A percentile compares a stretch with the other conserved stretches of the same genome.
These are phyloP conservation scores for Tortricodes alternella DNA, from an alignment of 2,888 invertebrate species.

Conservation along the genomic window DNA sequence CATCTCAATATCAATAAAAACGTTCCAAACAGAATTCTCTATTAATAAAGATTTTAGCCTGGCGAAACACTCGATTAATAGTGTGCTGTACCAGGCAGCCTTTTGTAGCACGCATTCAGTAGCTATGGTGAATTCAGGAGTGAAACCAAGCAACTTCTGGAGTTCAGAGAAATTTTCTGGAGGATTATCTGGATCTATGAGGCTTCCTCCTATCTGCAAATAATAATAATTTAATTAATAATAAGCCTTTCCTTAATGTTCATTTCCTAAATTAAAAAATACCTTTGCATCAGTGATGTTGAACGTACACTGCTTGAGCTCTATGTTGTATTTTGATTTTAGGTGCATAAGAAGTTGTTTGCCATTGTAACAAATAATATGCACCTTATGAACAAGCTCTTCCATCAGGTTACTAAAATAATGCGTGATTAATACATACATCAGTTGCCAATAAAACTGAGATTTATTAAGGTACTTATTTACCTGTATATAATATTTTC, in stretches of 20 bases:
- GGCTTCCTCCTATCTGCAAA: slow-evolving; percentile 62
- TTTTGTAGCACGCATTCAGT: slow-evolving; percentile 59
- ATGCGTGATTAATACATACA: not conserved
- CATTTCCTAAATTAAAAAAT: no score
- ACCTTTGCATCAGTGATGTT: slow-evolving; percentile 60
- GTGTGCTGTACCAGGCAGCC: slow-evolving; percentile 54
- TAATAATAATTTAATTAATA: not conserved
- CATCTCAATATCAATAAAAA: slow-evolving; percentile 74
- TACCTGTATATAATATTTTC: slow-evolving; percentile 41
- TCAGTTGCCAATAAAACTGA: no score
- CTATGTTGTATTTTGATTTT: slow-evolving; percentile 44
- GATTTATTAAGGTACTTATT: no score
- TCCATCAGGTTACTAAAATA: slow-evolving; percentile 46
- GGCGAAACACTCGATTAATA: slow-evolving; percentile 48
- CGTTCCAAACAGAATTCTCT: slow-evolving; percentile 58
- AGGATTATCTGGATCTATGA: slow-evolving; percentile 69
- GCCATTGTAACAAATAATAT: slow-evolving; percentile 64
- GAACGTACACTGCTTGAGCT: slow-evolving; percentile 37
- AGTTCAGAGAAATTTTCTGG: slow-evolving; percentile 61
- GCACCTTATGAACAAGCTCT: slow-evolving; percentile 45
- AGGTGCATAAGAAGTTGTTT: slow-evolving; percentile 61
- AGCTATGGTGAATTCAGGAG: slow-evolving; percentile 53
- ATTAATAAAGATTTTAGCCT: slow-evolving; percentile 44
- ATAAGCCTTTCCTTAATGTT: no score
- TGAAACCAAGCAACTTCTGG: slow-evolving; percentile 50